A percentile compares a stretch with the other conserved stretches of the same genome.
Evolutionary conservation across 2,797 vertebrate genomes (phyloP).

Genomic region (Rhinogobio ventralis): DNA sequence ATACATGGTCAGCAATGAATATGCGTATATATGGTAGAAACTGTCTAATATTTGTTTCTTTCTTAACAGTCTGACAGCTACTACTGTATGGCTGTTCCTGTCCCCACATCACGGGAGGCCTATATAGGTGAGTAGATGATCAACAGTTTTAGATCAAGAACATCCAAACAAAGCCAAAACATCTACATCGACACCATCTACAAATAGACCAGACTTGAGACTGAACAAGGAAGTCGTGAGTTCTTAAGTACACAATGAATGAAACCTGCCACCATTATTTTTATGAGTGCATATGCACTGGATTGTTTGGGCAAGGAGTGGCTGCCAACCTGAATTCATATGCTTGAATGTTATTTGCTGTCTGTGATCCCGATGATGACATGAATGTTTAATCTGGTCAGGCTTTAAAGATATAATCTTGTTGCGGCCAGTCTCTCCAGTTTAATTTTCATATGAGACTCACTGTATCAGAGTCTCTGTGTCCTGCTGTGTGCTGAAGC

Average conservation of each 20-base stretch:
- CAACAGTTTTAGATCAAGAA: neutral
- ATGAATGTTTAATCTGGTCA: conserved; percentile 23
- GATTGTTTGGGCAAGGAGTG: conserved; percentile 3
- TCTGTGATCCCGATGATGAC: neutral
- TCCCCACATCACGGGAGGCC: conserved; percentile 83
- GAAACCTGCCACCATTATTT: neutral
- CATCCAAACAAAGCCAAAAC: neutral
- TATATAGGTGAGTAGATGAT: conserved; percentile 88
- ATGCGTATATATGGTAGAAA: neutral
- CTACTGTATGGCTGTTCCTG: conserved; percentile 86
- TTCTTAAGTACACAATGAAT: neutral
- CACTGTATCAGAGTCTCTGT: neutral
- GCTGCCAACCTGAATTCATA: neutral
- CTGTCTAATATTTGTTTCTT: conserved; percentile 39
- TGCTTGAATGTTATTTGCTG: neutral
- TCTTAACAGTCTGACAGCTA: conserved; percentile 91
- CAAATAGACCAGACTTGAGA: neutral
- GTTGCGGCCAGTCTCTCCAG: neutral
- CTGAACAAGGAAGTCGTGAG: too few species aligned
- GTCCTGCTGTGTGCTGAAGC: neutral
- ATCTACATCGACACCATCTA: too few species aligned
- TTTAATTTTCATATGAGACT: neutral
- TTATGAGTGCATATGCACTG: neutral
- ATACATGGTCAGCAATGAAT: conserved; percentile 35
- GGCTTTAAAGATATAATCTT: conserved; percentile 21